Conservation (phyloP, 2,797 vertebrate genomes). For the Nyctibius grandis region DNA sequence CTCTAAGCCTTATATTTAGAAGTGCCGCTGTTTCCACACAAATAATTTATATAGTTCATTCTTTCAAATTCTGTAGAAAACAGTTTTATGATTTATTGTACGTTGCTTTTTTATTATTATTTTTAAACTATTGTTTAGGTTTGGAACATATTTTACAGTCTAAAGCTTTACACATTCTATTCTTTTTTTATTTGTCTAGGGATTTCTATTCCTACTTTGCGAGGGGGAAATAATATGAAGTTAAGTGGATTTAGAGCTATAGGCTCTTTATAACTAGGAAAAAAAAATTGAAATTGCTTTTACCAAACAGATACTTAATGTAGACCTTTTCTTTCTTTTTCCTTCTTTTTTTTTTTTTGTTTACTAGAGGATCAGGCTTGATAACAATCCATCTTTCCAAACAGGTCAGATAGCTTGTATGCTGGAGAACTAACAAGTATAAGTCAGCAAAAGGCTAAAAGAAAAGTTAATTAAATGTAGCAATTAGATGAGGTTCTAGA, state of each 20-base stretch:
- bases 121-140: constrained; percentile 20
- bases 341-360: background rate
- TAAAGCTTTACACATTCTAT: constrained; percentile 10
- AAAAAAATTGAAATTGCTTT: background rate
- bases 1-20: constrained; percentile 66
- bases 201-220: constrained; percentile 15
- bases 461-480: constrained; percentile 12
- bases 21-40: constrained; percentile 66
- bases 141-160: background rate
- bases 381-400: background rate
- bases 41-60: constrained; percentile 66
- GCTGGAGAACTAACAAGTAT: background rate
- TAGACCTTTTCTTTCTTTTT: background rate
- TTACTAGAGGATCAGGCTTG: background rate
- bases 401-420: background rate
- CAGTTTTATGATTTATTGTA: constrained; percentile 46
- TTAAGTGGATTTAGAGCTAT: constrained; percentile 9
- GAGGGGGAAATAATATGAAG: background rate
- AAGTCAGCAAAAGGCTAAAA: background rate
- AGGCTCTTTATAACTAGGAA: background rate
- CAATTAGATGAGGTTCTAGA: constrained; percentile 1
- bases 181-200: background rate
- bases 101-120: background rate
- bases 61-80: constrained; percentile 52
- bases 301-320: background rate